These are phyloP conservation scores for Heliocidaris erythrogramma DNA, from an alignment of 35 echinoderm and acorn worm species.

Conservation along the genomic window DNA sequence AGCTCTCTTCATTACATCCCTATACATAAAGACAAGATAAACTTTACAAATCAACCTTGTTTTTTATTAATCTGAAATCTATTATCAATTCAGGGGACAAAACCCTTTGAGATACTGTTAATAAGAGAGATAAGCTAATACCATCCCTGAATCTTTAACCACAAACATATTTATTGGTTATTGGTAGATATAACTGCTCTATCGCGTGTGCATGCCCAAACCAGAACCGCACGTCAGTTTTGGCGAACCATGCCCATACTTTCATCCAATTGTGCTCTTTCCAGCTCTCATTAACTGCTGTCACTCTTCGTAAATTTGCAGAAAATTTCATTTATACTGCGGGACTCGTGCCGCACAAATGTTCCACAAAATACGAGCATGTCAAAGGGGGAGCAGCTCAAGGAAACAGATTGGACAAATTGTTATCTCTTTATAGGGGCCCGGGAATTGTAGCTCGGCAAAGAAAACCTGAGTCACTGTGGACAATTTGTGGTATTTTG, in stretches of 20 bases:
- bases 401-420: conserved; percentile 7
- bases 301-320: conserved; percentile 10
- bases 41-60: too few species aligned
- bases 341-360: not conserved
- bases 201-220: not conserved
- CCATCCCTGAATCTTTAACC: not conserved
- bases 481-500: not conserved
- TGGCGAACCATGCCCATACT: not conserved
- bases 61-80: too few species aligned
- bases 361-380: not conserved
- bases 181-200: not conserved
- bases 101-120: too few species aligned
- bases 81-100: too few species aligned
- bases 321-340: conserved; percentile 13
- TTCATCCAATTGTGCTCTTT: not conserved
- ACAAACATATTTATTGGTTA: not conserved
- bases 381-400: not conserved
- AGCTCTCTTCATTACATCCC: too few species aligned
- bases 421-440: conserved; percentile 1
- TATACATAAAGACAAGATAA: too few species aligned
- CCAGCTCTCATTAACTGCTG: conserved; percentile 1
- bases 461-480: not conserved
- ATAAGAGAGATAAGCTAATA: not conserved
- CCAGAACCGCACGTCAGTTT: not conserved
- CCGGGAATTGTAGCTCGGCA: not conserved